phyloP scores from a whole-genome alignment of 2,113 vertebrate genomes.

The Stegostoma tigrinum region DNA sequence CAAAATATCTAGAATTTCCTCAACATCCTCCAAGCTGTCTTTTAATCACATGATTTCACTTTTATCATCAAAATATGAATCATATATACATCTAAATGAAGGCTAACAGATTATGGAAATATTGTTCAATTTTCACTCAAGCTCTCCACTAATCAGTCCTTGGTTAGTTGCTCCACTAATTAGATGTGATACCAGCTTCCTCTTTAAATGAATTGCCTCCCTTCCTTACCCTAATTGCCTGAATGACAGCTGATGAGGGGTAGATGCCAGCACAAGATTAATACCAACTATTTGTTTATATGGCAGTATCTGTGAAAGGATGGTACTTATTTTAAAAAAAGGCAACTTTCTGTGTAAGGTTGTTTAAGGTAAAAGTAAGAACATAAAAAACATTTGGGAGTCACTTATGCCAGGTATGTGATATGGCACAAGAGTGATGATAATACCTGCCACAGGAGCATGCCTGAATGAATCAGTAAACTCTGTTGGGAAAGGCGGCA shows the following conservation, averaged over 20 bases:
- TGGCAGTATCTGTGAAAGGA: background rate
- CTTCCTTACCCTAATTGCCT: background rate
- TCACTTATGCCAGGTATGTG: no score
- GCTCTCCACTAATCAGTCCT: background rate
- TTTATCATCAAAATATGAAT: background rate
- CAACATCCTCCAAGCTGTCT: background rate
- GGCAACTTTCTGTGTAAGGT: no score
- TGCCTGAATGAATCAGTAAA: no score
- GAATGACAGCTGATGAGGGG: background rate
- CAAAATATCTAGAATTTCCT: background rate
- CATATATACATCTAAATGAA: background rate
- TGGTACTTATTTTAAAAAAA: background rate
- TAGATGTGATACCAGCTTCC: background rate
- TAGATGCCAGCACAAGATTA: background rate
- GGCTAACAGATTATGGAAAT: background rate
- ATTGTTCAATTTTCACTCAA: background rate
- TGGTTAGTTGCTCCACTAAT: background rate
- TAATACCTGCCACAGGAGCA: no score
- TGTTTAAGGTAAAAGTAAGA: no score
- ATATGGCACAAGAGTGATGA: no score
- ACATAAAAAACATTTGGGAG: no score
- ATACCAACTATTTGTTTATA: background rate
- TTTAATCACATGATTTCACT: background rate
- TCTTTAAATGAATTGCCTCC: background rate
- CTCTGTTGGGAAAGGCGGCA: no score